Percentiles rank a stretch among this genome's conserved stretches.
phyloP scores from a whole-genome alignment of 2,888 invertebrate species.

The Ophion costatus region DNA sequence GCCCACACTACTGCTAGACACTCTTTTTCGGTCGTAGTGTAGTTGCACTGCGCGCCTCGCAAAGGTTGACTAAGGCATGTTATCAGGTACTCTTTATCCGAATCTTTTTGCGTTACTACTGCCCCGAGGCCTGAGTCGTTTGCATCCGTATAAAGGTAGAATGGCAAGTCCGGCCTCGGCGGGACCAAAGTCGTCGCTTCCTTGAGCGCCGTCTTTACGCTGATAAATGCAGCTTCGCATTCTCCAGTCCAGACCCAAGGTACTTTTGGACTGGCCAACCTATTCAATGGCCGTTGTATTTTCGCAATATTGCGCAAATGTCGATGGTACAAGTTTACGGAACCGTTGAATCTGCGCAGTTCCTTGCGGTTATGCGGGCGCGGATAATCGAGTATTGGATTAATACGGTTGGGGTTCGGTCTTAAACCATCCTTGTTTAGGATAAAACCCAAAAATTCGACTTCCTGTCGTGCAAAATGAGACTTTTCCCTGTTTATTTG shows the following conservation, averaged over 20 bases:
- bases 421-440: conserved; percentile 55
- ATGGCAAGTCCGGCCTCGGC: conserved; percentile 50
- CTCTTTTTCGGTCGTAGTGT: conserved; percentile 57
- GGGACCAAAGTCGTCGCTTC: conserved; percentile 39
- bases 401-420: conserved; percentile 62
- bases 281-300: conserved; percentile 46
- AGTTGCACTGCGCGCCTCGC: conserved; percentile 29
- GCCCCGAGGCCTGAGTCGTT: conserved; percentile 53
- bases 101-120: conserved; percentile 47
- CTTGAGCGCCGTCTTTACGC: conserved; percentile 24
- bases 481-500: conserved; percentile 23
- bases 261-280: conserved; percentile 40
- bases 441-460: conserved; percentile 8
- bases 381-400: conserved; percentile 59
- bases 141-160: conserved; percentile 54
- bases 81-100: conserved; percentile 40
- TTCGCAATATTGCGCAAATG: conserved; percentile 42
- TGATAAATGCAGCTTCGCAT: conserved; percentile 28
- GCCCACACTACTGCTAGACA: too few relatives aligned
- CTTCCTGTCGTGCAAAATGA: conserved; percentile 5
- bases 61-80: conserved; percentile 52
- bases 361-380: conserved; percentile 60
- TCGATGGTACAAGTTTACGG: conserved; percentile 33
- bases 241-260: conserved; percentile 39
- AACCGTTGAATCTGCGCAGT: conserved; percentile 43